Evolutionary conservation across 2,888 invertebrate genomes (phyloP).

Genomic region (Hyles lineata): DNA sequence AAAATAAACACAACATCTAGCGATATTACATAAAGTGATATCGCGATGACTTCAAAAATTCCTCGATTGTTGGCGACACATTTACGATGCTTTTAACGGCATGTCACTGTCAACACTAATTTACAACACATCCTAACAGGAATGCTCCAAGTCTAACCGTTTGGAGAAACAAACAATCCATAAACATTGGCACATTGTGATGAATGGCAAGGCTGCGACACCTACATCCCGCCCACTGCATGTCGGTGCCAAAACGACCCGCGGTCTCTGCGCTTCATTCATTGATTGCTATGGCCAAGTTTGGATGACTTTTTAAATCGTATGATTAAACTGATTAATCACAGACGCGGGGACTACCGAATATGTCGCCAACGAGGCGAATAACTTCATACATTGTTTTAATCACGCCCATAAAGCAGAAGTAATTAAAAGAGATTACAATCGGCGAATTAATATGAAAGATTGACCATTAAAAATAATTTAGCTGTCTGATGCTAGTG

Average conservation of each 20-base stretch:
- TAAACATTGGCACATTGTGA: constrained; percentile 31
- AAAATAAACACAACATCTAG: background rate
- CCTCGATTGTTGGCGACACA: background rate
- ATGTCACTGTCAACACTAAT: constrained; percentile 25
- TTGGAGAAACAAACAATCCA: constrained; percentile 24
- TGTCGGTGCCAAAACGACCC: constrained; percentile 38
- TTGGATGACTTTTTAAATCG: constrained; percentile 27
- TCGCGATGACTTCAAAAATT: background rate
- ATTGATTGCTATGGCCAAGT: constrained; percentile 27
- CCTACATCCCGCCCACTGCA: constrained; percentile 42
- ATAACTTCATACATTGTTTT: background rate
- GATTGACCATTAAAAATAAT: background rate
- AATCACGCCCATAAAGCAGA: background rate
- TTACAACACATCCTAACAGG: constrained; percentile 27
- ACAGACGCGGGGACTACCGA: background rate
- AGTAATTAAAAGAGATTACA: background rate
- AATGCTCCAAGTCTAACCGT: constrained; percentile 3
- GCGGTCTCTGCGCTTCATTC: constrained; percentile 30
- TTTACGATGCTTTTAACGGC: constrained; percentile 19
- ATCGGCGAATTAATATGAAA: background rate
- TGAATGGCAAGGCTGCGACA: constrained; percentile 39
- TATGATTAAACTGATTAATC: constrained; percentile 22
- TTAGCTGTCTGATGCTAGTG: background rate
- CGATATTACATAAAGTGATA: background rate
- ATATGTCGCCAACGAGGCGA: background rate